Base-by-base conservation (phyloP, 2,888 invertebrate genomes). In the Eurytoma californica region DNA sequence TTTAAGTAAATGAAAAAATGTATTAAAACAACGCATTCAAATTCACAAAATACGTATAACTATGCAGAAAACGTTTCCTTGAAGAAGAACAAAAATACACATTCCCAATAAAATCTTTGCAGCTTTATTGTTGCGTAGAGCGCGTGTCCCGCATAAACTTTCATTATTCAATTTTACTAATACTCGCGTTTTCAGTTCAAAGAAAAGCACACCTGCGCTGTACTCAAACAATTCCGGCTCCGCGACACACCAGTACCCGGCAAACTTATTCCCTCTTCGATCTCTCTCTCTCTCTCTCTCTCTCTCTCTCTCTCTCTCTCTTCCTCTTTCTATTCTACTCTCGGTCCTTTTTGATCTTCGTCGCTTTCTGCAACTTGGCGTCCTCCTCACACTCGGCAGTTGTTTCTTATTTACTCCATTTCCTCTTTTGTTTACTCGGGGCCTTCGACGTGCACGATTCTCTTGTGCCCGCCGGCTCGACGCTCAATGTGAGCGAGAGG, bases 401-500 rank as follows among this genome's bases (percentile, higher is more conserved):
- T 86, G 85, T 86, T 87, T 87, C 87, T 88, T 88, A 88, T 88
- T 88, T 88, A 88, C 87, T 84, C 86, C 86, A 86, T 88, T 88
- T 86, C 85, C 84, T 83, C 85, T 84, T 86, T 87, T 88, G 87
- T 88, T 88, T 88, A 88, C 87, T 85, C 85, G 82, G 84, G 82
- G 83, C 84, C 83, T 83, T 83, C 74, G 69, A 72, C 70, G 79
- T 70, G 28, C 72, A 75, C 51, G n/a, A 18, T 47, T 74, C 79
- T 51, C 60, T 30, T 63, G 39, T 73, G 57, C 49, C 20, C 68
- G 57, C n/a, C 67, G 70, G 70, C 47, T 76, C 68, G 79, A 74
- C 68, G 68, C 63, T 39, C 39, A 66, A 18, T 12, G 24, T 12
- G 49, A 63, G 55, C 3, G 61, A 9, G 28, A 39, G 49, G 28